Conservation (phyloP, 2,797 vertebrate genomes). For the Myotis pilosus region DNA sequence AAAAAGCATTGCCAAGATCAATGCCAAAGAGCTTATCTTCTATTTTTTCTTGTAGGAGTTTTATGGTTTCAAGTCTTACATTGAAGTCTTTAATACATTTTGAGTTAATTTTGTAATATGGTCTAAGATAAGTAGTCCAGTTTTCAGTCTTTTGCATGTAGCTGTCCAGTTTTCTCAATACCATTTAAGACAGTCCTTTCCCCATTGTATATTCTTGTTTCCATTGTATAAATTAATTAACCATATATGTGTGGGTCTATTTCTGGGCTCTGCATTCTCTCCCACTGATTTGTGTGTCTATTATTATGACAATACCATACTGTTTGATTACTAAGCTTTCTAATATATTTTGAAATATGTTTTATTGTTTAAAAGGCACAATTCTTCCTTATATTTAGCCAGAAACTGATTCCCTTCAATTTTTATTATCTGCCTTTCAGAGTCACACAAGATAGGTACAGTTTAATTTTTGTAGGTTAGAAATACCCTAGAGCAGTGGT, state of each 20-base stretch:
- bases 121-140: neutral
- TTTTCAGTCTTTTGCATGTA: too few relatives aligned
- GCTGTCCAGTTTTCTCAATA: too few relatives aligned
- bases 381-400: neutral
- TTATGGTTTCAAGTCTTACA: neutral
- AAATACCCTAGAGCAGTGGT: neutral
- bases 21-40: neutral
- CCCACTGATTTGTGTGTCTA: too few relatives aligned
- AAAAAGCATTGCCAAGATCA: neutral
- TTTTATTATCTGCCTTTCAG: neutral
- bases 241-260: too few relatives aligned
- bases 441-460: too few relatives aligned
- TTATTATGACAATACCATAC: too few relatives aligned
- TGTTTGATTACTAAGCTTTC: neutral
- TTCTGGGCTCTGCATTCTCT: too few relatives aligned
- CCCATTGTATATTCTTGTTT: too few relatives aligned
- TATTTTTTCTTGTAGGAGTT: neutral
- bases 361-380: neutral
- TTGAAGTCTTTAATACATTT: neutral
- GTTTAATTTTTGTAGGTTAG: neutral
- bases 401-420: neutral
- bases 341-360: neutral
- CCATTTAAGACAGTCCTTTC: too few relatives aligned
- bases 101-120: neutral
- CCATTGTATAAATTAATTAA: too few relatives aligned